Base-by-base conservation (phyloP, 1,140 invertebrate species). In the Vollenhovia emeryi region DNA sequence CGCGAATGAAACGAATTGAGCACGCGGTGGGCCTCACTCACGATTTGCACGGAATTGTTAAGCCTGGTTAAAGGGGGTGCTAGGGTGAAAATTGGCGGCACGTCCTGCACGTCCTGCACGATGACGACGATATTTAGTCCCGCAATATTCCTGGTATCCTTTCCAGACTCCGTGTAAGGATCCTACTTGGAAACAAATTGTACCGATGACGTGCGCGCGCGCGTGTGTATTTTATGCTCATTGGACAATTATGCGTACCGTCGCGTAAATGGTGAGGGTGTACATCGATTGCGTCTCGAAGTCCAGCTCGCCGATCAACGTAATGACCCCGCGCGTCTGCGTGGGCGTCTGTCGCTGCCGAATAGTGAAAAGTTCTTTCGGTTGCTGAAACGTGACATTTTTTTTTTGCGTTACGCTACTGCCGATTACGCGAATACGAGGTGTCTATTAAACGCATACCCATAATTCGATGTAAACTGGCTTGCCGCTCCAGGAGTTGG, bases 201-300 rank as follows among this genome's bases (percentile, higher is more conserved):
- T 21, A 4, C 27, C 50, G 8, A 13, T 43, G 1, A 55, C n/a
- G 2, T 4, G 40, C 13, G 11, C 3, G 13, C 7, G 40, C 27
- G 24, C 13, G n/a, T n/a, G 8, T 15, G 4, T 74, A 18, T 40
- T 9, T 76, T n/a, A 27, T 18, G 43, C 15, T 76, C 40, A 84
- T 21, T 30, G 9, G 93, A 94, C n/a, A 85, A 55, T 55, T 66
- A 66, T 86, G 95, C 96, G 96, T 96, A 98, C 98, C 95, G 97
- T 97, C 21, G 97, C 98, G 71, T 98, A 96, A 87, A 98, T 96
- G 3, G 97, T 97, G 85, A 98, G 94, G 79, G 97, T 97, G 93
- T 98, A 98, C 96, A 98, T 97, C 64, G 97, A 97, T 94, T 97
- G 97, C 36, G 96, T 97, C 91, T 98, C 98, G 91, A 98, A 98